Percentiles rank a stretch among this genome's conserved stretches.
phyloP scores from a whole-genome alignment of 2,888 invertebrate species.

The Ennomos quercinarius region DNA sequence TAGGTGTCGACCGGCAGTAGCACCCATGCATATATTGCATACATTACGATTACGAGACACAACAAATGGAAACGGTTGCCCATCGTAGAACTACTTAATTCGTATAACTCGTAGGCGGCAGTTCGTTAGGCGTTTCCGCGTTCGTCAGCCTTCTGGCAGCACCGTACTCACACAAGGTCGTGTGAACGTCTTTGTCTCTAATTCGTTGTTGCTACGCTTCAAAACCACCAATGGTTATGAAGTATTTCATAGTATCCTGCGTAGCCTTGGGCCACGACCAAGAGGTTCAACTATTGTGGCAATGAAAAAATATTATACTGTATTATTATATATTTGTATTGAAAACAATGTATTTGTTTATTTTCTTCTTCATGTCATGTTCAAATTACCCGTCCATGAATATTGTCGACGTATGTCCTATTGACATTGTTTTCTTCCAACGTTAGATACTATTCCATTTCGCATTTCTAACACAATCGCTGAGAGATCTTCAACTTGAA shows the following conservation, averaged over 20 bases:
- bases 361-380: no score
- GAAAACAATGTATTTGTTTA: no score
- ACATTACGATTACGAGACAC: conserved; percentile 30
- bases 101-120: conserved; percentile 75
- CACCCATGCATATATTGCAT: conserved; percentile 21
- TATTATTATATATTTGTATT: no score
- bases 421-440: no score
- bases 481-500: conserved; percentile 11
- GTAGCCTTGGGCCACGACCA: no score
- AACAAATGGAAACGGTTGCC: conserved; percentile 46
- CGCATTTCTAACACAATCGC: conserved; percentile 17
- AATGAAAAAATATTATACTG: background rate
- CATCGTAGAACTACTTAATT: conserved; percentile 61
- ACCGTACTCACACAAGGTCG: conserved; percentile 72
- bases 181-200: conserved; percentile 81
- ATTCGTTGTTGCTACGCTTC: conserved; percentile 51
- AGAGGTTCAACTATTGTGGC: background rate
- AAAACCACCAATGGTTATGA: conserved; percentile 31
- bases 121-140: conserved; percentile 71
- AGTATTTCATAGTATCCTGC: conserved; percentile 6
- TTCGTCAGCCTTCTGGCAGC: conserved; percentile 69
- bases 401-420: no score
- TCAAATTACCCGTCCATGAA: no score
- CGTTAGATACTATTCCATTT: conserved; percentile 12
- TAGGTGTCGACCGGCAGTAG: conserved; percentile 9